These are phyloP conservation scores for Lottia gigantea DNA, from an alignment of 2,888 invertebrate species.

Conservation along the genomic window DNA sequence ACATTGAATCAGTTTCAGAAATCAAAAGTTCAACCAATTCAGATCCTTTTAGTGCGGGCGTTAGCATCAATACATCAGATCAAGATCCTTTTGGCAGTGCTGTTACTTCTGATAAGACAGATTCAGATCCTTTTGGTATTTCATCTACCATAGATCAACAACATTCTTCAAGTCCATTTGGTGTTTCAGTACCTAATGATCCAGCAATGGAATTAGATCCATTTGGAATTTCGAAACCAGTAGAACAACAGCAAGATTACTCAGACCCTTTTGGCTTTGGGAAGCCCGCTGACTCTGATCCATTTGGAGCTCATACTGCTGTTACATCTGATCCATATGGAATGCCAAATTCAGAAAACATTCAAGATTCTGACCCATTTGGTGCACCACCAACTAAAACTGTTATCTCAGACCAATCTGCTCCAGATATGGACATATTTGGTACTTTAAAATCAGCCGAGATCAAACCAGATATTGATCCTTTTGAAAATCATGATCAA, in stretches of 20 bases:
- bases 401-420: not conserved
- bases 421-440: not conserved
- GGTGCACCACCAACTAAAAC: constrained; percentile 2
- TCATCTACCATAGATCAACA: too few relatives aligned
- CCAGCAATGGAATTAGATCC: not conserved
- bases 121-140: constrained; percentile 11
- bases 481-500: not conserved
- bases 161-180: too few relatives aligned
- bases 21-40: not conserved
- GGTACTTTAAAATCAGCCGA: not conserved
- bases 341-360: not conserved
- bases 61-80: constrained; percentile 12
- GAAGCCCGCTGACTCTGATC: not conserved
- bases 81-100: constrained; percentile 25
- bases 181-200: too few relatives aligned
- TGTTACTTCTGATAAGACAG: not conserved
- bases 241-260: not conserved
- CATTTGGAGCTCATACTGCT: constrained; percentile 8
- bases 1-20: constrained; percentile 4
- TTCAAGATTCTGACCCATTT: not conserved
- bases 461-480: not conserved
- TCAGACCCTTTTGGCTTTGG: constrained; percentile 7
- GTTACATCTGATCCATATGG: too few relatives aligned
- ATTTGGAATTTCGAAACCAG: not conserved
- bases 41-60: not conserved